Evolutionary conservation across 23 tunicate genomes (phyloP).

Genomic region (Corella eumyota): DNA sequence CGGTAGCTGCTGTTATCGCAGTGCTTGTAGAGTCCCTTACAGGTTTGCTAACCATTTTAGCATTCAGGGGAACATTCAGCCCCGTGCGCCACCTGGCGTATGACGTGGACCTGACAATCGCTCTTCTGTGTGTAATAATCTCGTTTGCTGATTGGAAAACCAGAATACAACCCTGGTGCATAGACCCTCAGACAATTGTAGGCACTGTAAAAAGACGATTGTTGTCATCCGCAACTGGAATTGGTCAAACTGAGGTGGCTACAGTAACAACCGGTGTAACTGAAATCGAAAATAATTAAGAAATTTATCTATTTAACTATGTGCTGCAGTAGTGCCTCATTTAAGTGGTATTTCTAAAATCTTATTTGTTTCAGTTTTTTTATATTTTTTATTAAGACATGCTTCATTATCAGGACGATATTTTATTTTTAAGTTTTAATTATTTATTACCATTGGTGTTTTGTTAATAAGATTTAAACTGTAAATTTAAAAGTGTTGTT

Average conservation of each 20-base stretch:
- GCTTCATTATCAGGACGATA: no score
- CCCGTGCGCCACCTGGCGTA: constrained; percentile 43
- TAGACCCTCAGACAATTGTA: constrained; percentile 1
- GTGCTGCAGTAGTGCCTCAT: no score
- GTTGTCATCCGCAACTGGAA: constrained; percentile 2
- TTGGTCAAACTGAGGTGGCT: not conserved
- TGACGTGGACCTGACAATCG: constrained; percentile 26
- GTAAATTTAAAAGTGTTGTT: no score
- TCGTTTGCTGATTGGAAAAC: constrained; percentile 55
- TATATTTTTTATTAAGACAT: no score
- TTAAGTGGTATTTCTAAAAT: no score
- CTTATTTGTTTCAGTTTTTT: no score
- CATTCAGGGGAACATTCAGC: constrained; percentile 14
- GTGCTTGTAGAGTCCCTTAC: constrained; percentile 11
- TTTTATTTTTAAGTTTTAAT: no score
- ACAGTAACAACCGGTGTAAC: no score
- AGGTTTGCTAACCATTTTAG: constrained; percentile 20
- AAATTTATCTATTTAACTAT: no score
- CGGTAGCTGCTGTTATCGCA: constrained; percentile 21
- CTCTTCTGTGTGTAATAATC: constrained; percentile 15
- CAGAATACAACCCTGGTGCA: constrained; percentile 20
- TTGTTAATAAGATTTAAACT: no score
- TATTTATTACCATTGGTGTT: no score
- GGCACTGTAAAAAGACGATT: constrained; percentile 31
- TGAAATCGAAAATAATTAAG: no score